Conservation (phyloP, 2,888 invertebrate species). For the Drosophila pegasa region DNA sequence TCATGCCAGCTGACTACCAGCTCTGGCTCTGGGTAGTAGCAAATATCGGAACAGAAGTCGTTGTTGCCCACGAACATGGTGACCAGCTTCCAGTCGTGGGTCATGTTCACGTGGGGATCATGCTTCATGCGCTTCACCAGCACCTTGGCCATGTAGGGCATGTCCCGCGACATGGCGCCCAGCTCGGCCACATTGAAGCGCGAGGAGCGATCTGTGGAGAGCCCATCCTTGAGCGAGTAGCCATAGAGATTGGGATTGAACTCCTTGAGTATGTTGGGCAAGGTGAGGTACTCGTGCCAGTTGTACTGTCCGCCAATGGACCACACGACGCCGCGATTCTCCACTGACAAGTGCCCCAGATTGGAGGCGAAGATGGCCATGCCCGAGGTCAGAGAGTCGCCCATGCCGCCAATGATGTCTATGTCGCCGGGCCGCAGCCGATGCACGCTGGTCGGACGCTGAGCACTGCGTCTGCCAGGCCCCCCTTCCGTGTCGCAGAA, state of each 20-base stretch:
- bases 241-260: conserved; percentile 89
- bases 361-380: conserved; percentile 84
- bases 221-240: conserved; percentile 86
- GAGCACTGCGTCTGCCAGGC: conserved; percentile 82
- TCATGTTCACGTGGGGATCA: conserved; percentile 86
- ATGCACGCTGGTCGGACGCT: conserved; percentile 86
- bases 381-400: conserved; percentile 88
- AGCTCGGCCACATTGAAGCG: conserved; percentile 87
- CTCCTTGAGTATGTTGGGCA: conserved; percentile 88
- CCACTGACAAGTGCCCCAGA: conserved; percentile 82
- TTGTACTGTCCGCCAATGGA: conserved; percentile 86
- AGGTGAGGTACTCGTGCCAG: conserved; percentile 86
- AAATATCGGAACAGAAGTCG: conserved; percentile 87
- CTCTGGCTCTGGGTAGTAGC: conserved; percentile 85
- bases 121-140: conserved; percentile 86
- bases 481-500: conserved; percentile 83
- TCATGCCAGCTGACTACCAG: conserved; percentile 85
- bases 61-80: conserved; percentile 87
- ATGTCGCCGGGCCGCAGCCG: conserved; percentile 87
- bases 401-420: conserved; percentile 87
- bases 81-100: conserved; percentile 88
- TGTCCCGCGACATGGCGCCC: conserved; percentile 87
- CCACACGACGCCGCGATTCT: conserved; percentile 86
- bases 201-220: conserved; percentile 84
- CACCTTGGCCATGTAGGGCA: conserved; percentile 86